These are phyloP conservation scores for Dendronephthya gigantea DNA, from an alignment of 64 coral and sea anemone species.

Conservation along the genomic window DNA sequence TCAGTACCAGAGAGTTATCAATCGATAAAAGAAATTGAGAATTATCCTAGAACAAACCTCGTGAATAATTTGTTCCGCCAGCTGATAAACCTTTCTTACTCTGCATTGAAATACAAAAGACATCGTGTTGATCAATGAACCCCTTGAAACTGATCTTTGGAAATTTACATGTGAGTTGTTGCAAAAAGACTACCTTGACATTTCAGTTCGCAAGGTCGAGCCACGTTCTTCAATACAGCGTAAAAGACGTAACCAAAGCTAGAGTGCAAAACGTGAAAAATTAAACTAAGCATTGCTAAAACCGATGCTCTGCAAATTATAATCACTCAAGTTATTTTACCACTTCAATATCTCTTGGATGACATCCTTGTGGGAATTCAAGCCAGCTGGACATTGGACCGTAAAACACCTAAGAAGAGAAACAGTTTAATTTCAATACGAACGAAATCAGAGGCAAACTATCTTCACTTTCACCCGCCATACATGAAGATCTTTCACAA, in stretches of 20 bases:
- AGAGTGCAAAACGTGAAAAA: background rate
- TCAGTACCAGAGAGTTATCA: too few species aligned
- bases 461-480: background rate
- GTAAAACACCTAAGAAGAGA: constrained; percentile 55
- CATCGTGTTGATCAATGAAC: too few species aligned
- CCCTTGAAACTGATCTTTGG: too few species aligned
- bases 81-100: constrained; percentile 74
- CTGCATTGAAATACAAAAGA: constrained; percentile 10
- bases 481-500: background rate
- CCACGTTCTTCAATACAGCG: constrained; percentile 9
- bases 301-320: too few species aligned
- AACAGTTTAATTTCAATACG: background rate
- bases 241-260: constrained; percentile 18
- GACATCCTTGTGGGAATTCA: constrained; percentile 79
- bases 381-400: constrained; percentile 96
- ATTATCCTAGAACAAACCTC: constrained; percentile 34
- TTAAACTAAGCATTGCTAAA: background rate
- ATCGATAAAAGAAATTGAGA: background rate
- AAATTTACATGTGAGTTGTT: too few species aligned
- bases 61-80: constrained; percentile 64
- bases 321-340: too few species aligned
- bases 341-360: constrained; percentile 88
- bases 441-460: too few species aligned
- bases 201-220: constrained; percentile 64
- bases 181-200: constrained; percentile 79